Conservation (phyloP, 2,888 invertebrate species). For the Fragum whitleyi region DNA sequence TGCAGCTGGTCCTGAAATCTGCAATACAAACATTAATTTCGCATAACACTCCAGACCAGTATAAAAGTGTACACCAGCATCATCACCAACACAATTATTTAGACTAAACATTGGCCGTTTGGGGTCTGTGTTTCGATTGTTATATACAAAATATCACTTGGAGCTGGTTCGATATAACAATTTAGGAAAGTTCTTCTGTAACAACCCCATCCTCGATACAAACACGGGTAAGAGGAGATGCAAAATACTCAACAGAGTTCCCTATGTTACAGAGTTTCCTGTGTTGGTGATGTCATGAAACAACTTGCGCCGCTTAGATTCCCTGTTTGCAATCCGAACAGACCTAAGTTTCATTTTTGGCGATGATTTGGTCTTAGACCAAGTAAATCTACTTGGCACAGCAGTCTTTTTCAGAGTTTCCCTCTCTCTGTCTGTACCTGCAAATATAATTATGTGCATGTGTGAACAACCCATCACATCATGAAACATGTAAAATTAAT, state of each 20-base stretch:
- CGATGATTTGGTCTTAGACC: neutral
- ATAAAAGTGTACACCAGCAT: constrained; percentile 50
- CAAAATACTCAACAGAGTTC: too few species aligned
- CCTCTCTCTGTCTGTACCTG: neutral
- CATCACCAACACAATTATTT: constrained; percentile 42
- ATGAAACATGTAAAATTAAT: too few species aligned
- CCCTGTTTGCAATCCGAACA: neutral
- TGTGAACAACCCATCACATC: neutral
- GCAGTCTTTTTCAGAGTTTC: neutral
- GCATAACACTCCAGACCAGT: constrained; percentile 52
- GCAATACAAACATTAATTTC: neutral
- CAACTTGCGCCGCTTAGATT: neutral
- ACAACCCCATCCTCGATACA: neutral
- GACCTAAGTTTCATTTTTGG: neutral
- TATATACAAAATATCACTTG: neutral
- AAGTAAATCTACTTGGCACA: neutral
- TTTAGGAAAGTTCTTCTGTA: neutral
- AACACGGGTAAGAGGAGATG: neutral
- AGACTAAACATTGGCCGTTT: neutral
- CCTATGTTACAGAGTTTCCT: neutral
- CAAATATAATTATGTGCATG: neutral
- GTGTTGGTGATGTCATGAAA: neutral
- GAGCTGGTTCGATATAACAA: neutral
- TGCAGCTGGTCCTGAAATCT: constrained; percentile 54
- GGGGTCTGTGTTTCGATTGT: neutral